These are phyloP conservation scores for Colletes collaris DNA, from an alignment of 2,888 invertebrate species.

Conservation along the genomic window DNA sequence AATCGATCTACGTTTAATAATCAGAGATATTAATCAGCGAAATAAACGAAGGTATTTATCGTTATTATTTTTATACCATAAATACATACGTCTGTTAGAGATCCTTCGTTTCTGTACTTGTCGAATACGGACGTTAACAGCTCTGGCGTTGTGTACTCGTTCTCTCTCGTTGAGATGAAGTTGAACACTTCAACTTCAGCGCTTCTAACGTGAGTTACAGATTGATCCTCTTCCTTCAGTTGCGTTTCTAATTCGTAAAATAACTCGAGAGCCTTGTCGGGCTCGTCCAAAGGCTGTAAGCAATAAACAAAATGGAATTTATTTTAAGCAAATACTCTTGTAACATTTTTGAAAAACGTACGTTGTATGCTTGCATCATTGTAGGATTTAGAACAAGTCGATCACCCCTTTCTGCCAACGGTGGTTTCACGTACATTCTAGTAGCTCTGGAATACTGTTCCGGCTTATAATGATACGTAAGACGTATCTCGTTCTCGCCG, in stretches of 20 bases:
- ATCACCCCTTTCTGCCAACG: constrained; percentile 88
- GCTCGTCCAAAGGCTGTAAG: constrained; percentile 85
- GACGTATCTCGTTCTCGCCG: constrained; percentile 85
- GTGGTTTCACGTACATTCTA: constrained; percentile 88
- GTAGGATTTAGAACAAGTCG: constrained; percentile 87
- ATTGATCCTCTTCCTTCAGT: constrained; percentile 86
- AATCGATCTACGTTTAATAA: constrained; percentile 44
- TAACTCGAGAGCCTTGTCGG: constrained; percentile 86
- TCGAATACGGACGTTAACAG: constrained; percentile 85
- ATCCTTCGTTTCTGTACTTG: constrained; percentile 84
- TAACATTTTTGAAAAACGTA: constrained; percentile 73
- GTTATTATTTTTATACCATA: constrained; percentile 60
- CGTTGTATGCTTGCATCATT: constrained; percentile 87
- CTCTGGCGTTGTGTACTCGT: constrained; percentile 84
- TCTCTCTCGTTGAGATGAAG: constrained; percentile 83
- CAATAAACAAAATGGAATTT: not conserved
- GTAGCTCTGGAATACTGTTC: constrained; percentile 87
- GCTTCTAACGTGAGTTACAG: constrained; percentile 85
- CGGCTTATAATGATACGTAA: constrained; percentile 87
- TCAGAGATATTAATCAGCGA: constrained; percentile 84
- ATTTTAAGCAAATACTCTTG: not conserved
- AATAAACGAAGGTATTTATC: not conserved
- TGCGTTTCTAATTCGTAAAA: constrained; percentile 87
- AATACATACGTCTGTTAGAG: constrained; percentile 10
- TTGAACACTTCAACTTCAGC: constrained; percentile 83